Conservation (phyloP, 1,140 invertebrate genomes). For the Conus betulinus region DNA sequence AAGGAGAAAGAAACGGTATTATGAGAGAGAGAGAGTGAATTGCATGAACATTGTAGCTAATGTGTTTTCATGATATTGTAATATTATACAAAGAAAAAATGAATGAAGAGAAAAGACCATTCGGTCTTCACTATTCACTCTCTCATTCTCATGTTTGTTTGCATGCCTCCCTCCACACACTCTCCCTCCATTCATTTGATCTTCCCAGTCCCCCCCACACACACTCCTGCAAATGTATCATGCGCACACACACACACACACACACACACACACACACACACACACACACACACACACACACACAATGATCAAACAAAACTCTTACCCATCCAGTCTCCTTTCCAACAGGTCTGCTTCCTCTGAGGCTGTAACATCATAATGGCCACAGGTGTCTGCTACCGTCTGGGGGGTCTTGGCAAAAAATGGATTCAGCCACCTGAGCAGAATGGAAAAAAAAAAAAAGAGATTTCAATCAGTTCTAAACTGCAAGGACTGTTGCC, state of each 20-base stretch:
- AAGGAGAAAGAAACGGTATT: neutral
- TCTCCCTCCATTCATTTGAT: neutral
- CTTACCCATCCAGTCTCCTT: neutral
- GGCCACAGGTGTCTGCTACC: neutral
- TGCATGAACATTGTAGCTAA: too few relatives aligned
- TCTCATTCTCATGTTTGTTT: neutral
- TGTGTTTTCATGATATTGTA: too few relatives aligned
- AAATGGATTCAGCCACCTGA: constrained; percentile 22
- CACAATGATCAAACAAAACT: neutral
- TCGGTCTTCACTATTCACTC: too few relatives aligned
- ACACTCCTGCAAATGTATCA: too few relatives aligned
- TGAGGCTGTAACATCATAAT: constrained; percentile 16
- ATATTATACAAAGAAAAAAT: too few relatives aligned
- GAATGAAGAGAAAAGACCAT: too few relatives aligned
- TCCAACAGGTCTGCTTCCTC: constrained; percentile 20
- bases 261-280: neutral
- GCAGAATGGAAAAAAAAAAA: neutral
- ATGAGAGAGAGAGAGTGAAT: neutral
- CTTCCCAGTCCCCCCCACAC: neutral
- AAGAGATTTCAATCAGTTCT: neutral
- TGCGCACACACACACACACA: too few relatives aligned
- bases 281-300: neutral
- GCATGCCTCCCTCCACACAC: neutral
- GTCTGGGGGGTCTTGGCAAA: neutral
- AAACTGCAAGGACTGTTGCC: too few relatives aligned